Base-by-base conservation (phyloP, 2,888 invertebrate genomes). In the Drosophila percnosoma region DNA sequence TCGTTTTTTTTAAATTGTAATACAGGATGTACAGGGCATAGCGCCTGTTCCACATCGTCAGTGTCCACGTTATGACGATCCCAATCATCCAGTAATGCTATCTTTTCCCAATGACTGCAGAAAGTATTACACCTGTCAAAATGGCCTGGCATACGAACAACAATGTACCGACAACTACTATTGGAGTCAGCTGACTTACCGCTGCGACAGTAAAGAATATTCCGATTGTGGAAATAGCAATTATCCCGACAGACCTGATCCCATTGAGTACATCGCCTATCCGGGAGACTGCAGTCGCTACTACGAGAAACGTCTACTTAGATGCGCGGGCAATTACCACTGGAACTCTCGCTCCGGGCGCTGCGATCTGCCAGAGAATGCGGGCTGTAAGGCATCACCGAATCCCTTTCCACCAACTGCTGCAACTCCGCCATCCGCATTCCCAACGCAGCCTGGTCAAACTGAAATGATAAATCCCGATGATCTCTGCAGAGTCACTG, bases 61-160 rank as follows among this genome's bases (percentile, higher is more conserved):
- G 58, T 91, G 91, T 53, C 89, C 90, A 4, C 3, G 7, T 0
- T 31, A 65, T 18, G 91, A 92, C 24, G 89, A 92, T 81, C 74
- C 85, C n/a, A 67, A 73, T n/a, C 80, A 86, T 58, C 68, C 80
- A 21, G 82, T 89, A 4, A 78, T 87, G 64, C 51, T 92, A 40
- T 42, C 87, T 0, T 68, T 87, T 72, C 76, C 87, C 0, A 70
- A 60, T 24, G 89, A 92, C 66, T 92, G 92, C 40, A 76, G 69
- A 7, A 91, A 91, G 68, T 92, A 91, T 48, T 92, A 87, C 53
- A 82, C 78, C 42, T 92, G 92, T 27, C 24, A 60, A 0, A 82
- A 78, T 6, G 91, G 92, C 6, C 52, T 62, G 10, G 89, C 83
- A 6, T 79, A 78, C 60, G 33, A 66, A 0, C 57, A 75, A 48